Conservation (phyloP, 2,113 vertebrate species). For the Vimba vimba region DNA sequence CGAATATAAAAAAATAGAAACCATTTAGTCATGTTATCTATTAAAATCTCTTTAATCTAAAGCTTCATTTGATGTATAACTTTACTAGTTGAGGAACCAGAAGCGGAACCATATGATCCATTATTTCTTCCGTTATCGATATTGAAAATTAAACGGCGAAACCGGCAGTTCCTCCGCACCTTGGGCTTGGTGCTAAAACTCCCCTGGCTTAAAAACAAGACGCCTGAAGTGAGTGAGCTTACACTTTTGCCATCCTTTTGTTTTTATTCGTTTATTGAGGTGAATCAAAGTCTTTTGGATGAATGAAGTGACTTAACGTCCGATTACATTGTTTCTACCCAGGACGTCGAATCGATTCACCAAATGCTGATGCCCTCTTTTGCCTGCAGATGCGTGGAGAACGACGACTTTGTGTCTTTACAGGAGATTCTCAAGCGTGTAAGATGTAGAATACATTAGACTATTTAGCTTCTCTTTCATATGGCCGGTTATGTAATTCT, state of each 20-base stretch:
- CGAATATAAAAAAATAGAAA: background rate
- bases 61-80: background rate
- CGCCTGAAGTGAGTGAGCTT: constrained; percentile 4
- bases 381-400: constrained; percentile 33
- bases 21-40: background rate
- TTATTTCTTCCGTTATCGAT: background rate
- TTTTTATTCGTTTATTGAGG: background rate
- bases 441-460: background rate
- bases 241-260: background rate
- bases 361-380: constrained; percentile 12
- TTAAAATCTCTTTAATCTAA: background rate
- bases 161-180: background rate
- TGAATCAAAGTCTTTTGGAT: background rate
- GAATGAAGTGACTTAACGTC: background rate
- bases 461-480: background rate
- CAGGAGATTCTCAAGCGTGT: constrained; percentile 34
- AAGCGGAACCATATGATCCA: background rate
- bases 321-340: background rate
- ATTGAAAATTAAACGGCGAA: background rate
- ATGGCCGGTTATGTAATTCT: background rate
- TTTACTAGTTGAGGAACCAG: background rate
- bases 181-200: background rate
- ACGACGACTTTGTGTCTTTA: constrained; percentile 38
- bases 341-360: background rate
- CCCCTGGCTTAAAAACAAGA: constrained; percentile 2